Conservation (phyloP, 2,113 vertebrate genomes). For the Spea multiplicata region DNA sequence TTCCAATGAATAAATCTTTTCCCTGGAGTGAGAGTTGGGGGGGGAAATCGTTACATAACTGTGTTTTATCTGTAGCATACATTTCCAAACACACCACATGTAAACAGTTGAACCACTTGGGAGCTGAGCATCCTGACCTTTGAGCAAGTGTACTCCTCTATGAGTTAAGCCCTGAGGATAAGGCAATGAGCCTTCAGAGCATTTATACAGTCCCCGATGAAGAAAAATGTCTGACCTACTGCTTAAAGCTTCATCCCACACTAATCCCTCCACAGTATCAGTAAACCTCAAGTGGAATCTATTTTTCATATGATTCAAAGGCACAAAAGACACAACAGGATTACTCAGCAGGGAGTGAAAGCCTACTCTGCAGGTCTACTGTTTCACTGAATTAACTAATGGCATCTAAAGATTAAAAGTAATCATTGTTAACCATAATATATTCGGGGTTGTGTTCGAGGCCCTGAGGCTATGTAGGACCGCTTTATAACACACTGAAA, state of each 20-base stretch:
- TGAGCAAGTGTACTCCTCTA: background rate
- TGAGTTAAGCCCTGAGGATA: background rate
- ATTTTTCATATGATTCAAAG: background rate
- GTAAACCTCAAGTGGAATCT: background rate
- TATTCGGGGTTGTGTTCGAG: no score
- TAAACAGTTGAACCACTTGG: background rate
- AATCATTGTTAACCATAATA: no score
- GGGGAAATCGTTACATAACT: conserved; percentile 4
- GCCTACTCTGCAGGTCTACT: background rate
- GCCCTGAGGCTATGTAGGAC: no score
- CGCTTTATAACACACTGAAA: no score
- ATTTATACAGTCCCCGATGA: background rate
- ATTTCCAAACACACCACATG: background rate
- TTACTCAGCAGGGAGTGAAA: background rate
- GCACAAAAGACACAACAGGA: background rate
- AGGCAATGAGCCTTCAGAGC: background rate
- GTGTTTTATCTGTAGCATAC: conserved; percentile 1
- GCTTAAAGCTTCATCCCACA: background rate
- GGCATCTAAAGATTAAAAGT: background rate
- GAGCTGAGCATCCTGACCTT: background rate
- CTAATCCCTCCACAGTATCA: background rate
- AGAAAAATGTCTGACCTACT: background rate
- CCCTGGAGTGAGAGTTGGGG: conserved; percentile 1
- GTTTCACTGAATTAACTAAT: background rate
- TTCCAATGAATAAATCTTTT: background rate